Percentiles rank a stretch among this genome's conserved stretches.
Evolutionary conservation across 1,140 invertebrate species (phyloP).

Genomic region (Cyclina sinensis): DNA sequence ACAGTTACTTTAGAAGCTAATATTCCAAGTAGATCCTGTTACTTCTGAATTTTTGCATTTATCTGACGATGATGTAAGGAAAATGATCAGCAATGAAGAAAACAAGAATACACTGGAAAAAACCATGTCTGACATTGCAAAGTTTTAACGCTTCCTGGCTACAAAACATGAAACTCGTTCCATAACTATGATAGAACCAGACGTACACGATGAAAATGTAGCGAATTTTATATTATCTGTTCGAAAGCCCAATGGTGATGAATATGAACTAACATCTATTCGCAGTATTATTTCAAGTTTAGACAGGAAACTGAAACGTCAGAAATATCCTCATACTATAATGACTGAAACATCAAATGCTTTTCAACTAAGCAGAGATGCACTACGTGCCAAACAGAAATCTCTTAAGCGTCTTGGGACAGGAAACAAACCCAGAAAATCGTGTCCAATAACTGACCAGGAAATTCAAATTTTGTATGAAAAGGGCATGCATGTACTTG

Average conservation of each 20-base stretch:
- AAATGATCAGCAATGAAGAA: background rate
- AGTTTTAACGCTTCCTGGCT: background rate
- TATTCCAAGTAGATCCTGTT: no score
- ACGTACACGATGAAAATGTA: slow-evolving; percentile 32
- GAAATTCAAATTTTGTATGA: background rate
- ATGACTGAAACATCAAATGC: slow-evolving; percentile 8
- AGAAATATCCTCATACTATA: slow-evolving; percentile 10
- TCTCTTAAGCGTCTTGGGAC: background rate
- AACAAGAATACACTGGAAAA: slow-evolving; percentile 5
- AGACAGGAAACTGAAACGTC: slow-evolving; percentile 31
- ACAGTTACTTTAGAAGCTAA: no score
- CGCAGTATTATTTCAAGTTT: slow-evolving; percentile 24
- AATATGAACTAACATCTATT: slow-evolving; percentile 1
- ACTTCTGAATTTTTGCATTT: background rate
- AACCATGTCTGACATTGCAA: background rate
- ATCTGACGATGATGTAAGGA: background rate
- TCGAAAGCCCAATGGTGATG: background rate
- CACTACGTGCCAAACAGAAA: slow-evolving; percentile 35
- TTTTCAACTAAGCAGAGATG: slow-evolving; percentile 41
- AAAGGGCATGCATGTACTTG: slow-evolving; percentile 13
- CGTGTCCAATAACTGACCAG: background rate
- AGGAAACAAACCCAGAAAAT: background rate
- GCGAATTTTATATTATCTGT: slow-evolving; percentile 44
- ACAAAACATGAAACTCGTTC: background rate
- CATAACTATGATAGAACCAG: slow-evolving; percentile 2